Conservation (phyloP, 2,888 invertebrate species). For the Teleiodes luculella region DNA sequence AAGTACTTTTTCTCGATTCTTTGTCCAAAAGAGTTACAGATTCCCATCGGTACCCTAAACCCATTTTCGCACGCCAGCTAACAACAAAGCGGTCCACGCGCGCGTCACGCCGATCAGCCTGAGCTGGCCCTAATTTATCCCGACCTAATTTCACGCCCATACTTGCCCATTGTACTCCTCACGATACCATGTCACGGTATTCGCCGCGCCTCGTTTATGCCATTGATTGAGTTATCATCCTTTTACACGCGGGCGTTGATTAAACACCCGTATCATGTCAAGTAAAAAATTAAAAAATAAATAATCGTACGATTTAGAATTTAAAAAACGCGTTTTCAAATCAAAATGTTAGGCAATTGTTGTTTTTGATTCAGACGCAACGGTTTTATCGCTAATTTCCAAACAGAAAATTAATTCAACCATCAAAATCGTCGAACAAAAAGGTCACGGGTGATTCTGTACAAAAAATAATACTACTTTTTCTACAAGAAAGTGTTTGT, state of each 20-base stretch:
- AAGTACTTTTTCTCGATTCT: no score
- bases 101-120: constrained; percentile 60
- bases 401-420: constrained; percentile 61
- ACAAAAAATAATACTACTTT: constrained; percentile 63
- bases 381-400: constrained; percentile 42
- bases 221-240: constrained; percentile 60
- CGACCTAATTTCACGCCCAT: constrained; percentile 70
- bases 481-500: constrained; percentile 73
- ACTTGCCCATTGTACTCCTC: constrained; percentile 65
- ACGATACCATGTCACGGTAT: constrained; percentile 68
- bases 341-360: constrained; percentile 14
- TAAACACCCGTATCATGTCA: constrained; percentile 16
- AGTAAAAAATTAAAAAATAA: neutral
- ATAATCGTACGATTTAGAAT: neutral
- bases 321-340: neutral
- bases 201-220: constrained; percentile 60
- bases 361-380: constrained; percentile 22
- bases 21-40: neutral
- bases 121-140: constrained; percentile 66
- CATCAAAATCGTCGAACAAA: constrained; percentile 55
- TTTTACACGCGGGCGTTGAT: constrained; percentile 32
- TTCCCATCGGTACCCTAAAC: constrained; percentile 32
- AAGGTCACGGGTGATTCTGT: constrained; percentile 50
- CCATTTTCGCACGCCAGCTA: constrained; percentile 54
- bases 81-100: constrained; percentile 66